Evolutionary conservation across 2,797 vertebrate species (phyloP).

Genomic region (Tachyglossus aculeatus): DNA sequence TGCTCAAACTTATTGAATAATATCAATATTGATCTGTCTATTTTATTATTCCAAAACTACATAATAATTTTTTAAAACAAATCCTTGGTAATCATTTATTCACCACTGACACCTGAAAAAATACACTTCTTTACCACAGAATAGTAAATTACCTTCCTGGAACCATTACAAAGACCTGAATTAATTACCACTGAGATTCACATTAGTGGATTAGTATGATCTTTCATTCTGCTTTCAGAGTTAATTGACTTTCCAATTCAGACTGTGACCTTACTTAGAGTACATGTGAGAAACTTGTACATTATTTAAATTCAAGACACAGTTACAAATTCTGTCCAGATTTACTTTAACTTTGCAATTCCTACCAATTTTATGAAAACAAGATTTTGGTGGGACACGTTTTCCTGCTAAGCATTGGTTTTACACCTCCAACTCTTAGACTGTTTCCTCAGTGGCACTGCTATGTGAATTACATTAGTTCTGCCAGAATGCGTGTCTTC

Average conservation of each 20-base stretch:
- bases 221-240: slow-evolving; percentile 18
- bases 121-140: slow-evolving; percentile 11
- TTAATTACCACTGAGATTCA: slow-evolving; percentile 57
- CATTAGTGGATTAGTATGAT: slow-evolving; percentile 53
- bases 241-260: slow-evolving; percentile 57
- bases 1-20: not conserved
- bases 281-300: not conserved
- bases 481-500: too few relatives aligned
- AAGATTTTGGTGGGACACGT: too few relatives aligned
- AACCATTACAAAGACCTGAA: slow-evolving; percentile 46
- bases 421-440: too few relatives aligned
- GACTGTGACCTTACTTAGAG: slow-evolving; percentile 14
- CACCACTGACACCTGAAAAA: slow-evolving; percentile 13
- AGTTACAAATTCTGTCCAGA: not conserved
- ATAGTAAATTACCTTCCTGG: slow-evolving; percentile 52
- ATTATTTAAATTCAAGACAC: slow-evolving; percentile 14
- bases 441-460: too few relatives aligned
- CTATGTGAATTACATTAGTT: too few relatives aligned
- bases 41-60: not conserved
- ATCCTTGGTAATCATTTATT: slow-evolving; percentile 41
- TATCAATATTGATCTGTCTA: not conserved
- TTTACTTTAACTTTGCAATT: not conserved
- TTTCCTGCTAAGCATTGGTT: too few relatives aligned
- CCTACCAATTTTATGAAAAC: too few relatives aligned
- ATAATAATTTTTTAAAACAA: slow-evolving; percentile 38